Percentiles rank a stretch among this genome's conserved stretches.
Conservation (phyloP, 2,113 vertebrate genomes). For the Phalacrocorax brasilianus region DNA sequence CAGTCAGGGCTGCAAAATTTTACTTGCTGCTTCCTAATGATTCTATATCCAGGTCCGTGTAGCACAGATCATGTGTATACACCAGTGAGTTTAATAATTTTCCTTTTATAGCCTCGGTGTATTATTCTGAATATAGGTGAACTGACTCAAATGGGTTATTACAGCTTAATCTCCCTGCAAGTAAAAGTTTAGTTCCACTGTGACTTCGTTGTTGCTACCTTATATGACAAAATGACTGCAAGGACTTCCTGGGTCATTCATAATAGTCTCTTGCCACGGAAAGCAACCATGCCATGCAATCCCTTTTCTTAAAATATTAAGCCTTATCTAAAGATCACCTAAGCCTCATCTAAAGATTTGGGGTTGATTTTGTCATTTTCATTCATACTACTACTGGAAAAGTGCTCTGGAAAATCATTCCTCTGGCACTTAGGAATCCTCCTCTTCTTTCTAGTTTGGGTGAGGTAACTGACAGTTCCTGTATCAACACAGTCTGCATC, state of each 20-base stretch:
- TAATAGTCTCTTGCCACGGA: not conserved
- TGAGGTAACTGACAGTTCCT: not conserved
- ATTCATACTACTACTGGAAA: not conserved
- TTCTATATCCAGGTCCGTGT: not conserved
- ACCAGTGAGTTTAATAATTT: constrained; percentile 25
- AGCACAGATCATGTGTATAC: not conserved
- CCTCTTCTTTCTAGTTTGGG: not conserved
- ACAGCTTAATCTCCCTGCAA: not conserved
- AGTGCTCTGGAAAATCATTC: not conserved
- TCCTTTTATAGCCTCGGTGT: constrained; percentile 28
- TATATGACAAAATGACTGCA: not conserved
- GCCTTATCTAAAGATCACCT: not conserved
- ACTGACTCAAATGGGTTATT: constrained; percentile 27
- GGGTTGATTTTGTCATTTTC: not conserved
- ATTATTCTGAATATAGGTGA: constrained; percentile 26
- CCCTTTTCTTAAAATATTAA: not conserved
- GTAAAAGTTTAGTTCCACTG: not conserved
- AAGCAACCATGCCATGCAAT: not conserved
- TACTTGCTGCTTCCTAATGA: not conserved
- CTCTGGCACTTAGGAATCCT: not conserved
- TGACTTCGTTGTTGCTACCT: not conserved
- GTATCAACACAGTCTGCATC: not conserved
- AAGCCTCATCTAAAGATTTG: not conserved
- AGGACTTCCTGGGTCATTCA: not conserved
- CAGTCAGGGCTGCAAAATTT: not conserved